Evolutionary conservation across 1,140 invertebrate species (phyloP), one percentile per base, ranked within the genome.

Genomic region (Drosophila lowei): DNA sequence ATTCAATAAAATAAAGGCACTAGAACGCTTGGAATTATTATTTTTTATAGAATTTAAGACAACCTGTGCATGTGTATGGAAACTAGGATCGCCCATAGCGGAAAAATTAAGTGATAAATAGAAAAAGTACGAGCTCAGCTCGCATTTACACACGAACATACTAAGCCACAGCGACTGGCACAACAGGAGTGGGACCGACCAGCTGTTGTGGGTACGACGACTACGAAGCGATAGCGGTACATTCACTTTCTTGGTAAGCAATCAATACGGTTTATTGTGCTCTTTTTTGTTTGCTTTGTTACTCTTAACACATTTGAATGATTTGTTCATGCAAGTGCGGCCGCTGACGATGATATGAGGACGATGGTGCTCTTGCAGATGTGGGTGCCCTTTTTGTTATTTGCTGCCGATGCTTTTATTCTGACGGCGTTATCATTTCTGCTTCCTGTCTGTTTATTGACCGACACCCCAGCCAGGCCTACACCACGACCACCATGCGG

Each of bases 151-250:
- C 18, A 55, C 38, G 21, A 34, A 59, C 52, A 38, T 16, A 44
- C 23, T 38, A 13, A 16, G 8, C 9, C 21, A 44, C 30, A 18
- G 43, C 28, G 11, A 56, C 30, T 56, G 42, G 43, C 11, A 30
- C 25, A 28, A 11, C 28, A 28, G 15, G 42, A 41, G 46, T 16
- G 38, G 52, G 15, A 56, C 18, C 30, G 67, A 77, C 63, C 75
- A 79, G 77, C 70, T 79, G 77, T 79, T 79, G 75, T 79, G 72
- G 68, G 50, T 38, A 68, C 66, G 57, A 59, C 62, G 64, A 30
- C 50, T 48, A 54, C 64, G 59, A 74, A 60, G 52, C 50, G 58
- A 62, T 80, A 75, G 70, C 77, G 77, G 74, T 79, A 79, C 49
- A 80, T 74, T 75, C 77, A 16, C 56, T 67, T 72, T 50, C 43